Evolutionary conservation across 2,888 invertebrate genomes (phyloP), one percentile per base, ranked within the genome.

Genomic region (Archips xylosteana): DNA sequence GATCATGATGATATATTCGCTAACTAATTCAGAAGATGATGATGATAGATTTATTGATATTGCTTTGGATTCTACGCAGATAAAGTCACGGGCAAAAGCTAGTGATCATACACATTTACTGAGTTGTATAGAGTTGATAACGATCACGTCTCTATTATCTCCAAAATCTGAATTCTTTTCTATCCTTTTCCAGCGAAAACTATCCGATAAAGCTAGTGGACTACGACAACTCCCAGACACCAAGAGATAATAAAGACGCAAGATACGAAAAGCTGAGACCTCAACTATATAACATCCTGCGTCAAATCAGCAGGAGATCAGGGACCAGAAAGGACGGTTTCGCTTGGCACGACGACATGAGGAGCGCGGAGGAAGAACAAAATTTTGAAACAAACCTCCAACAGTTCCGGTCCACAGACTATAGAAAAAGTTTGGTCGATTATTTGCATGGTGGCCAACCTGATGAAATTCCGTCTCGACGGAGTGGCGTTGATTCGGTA

Each of bases 351-450:
- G 83, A 85, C 0, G 75, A 79, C 42, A 83, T 84, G 81, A 73
- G 77, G 6, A 78, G 80, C 74, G 76, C 59, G 34, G 71, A 80
- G 66, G 77, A 69, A 9, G 49, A 75, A 0, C 73, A 73, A 0
- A 82, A 85, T 1, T 87, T 79, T 70, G 81, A 86, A 10, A 78
- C 78, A 3, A 86, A 85, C 65, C 73, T 88, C 0, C 76, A 79
- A 2, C 66, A 70, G n/a, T 84, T 87, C 47, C 61, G 73, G 32
- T 65, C 51, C 0, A 74, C 49, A 12, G 42, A 70, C 2, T 70
- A 34, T 42, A 71, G 72, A 42, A 70, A 66, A 65, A 70, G 70
- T 1, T 62, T 78, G 1, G 74, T 80, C 0, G 74, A 80, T 5
- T 73, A 77, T 32, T 39, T 78, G 0, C 78, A 76, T 65, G 79